Evolutionary conservation across 2,888 invertebrate species (phyloP).

Genomic region (Phorcus lineatus): DNA sequence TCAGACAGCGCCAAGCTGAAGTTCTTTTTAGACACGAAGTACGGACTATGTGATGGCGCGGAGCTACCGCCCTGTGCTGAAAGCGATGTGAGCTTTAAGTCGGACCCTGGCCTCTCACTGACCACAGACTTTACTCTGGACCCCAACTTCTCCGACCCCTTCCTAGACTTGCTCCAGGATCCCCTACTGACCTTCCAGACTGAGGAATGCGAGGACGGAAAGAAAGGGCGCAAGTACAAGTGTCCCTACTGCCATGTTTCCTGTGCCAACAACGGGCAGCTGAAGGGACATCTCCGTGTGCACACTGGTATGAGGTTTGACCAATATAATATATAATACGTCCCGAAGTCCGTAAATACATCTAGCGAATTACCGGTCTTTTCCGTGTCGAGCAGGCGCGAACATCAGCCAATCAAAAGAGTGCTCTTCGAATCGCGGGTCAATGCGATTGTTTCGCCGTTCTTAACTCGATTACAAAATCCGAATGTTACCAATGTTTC

Average conservation of each 20-base stretch:
- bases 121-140: background rate
- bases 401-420: too few species aligned
- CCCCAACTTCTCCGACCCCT: background rate
- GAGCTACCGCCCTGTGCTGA: background rate
- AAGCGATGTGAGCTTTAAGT: background rate
- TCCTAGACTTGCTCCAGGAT: background rate
- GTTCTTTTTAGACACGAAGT: conserved; percentile 17
- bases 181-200: background rate
- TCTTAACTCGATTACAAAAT: too few species aligned
- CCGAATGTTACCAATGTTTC: too few species aligned
- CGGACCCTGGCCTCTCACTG: background rate
- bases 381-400: too few species aligned
- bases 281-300: conserved; percentile 41
- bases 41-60: background rate
- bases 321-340: too few species aligned
- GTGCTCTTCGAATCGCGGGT: too few species aligned
- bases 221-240: conserved; percentile 30
- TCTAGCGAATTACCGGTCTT: too few species aligned
- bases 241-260: conserved; percentile 40
- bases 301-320: conserved; percentile 36
- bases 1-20: conserved; percentile 19
- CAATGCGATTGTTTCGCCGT: too few species aligned
- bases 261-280: conserved; percentile 43
- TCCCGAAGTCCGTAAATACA: too few species aligned
- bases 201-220: conserved; percentile 7